A percentile compares a stretch with the other conserved stretches of the same genome.
Evolutionary conservation across 2,888 invertebrate species (phyloP).

Genomic region (Apocheima hispidaria): DNA sequence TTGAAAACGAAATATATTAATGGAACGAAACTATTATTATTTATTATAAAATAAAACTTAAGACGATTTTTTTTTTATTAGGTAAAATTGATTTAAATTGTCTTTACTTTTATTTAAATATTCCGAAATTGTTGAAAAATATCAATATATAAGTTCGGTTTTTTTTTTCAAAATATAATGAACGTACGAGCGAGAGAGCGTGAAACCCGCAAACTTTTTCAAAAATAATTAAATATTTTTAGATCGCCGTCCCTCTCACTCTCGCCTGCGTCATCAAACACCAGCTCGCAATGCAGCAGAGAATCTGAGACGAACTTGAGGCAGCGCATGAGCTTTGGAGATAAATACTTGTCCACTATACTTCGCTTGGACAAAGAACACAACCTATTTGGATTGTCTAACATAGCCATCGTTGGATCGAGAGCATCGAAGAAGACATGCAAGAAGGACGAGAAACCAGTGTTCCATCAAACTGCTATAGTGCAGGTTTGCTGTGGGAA

Average conservation of each 20-base stretch:
- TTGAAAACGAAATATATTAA: no score
- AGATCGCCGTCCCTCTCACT: slow-evolving; percentile 27
- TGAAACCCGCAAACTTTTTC: neutral
- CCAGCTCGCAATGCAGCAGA: slow-evolving; percentile 58
- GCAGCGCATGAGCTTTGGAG: slow-evolving; percentile 52
- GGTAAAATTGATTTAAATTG: no score
- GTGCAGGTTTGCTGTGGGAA: slow-evolving; percentile 71
- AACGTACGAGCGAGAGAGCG: neutral
- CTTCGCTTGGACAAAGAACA: slow-evolving; percentile 76
- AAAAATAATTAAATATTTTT: slow-evolving; percentile 11
- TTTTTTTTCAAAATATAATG: neutral
- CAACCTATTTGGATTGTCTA: slow-evolving; percentile 78
- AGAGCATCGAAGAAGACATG: slow-evolving; percentile 59
- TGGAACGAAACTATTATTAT: no score
- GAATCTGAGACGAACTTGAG: slow-evolving; percentile 56
- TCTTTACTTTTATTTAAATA: no score
- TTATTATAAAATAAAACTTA: no score
- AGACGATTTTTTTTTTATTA: no score
- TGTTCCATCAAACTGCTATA: slow-evolving; percentile 78
- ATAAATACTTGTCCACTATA: slow-evolving; percentile 74
- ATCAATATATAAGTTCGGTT: no score
- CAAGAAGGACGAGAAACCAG: slow-evolving; percentile 66
- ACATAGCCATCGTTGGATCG: slow-evolving; percentile 68
- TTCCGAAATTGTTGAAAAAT: no score
- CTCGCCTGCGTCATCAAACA: slow-evolving; percentile 48